Percentiles rank a stretch among this genome's conserved stretches.
Conservation (phyloP, 2,113 vertebrate genomes). For the Pao palembangensis region DNA sequence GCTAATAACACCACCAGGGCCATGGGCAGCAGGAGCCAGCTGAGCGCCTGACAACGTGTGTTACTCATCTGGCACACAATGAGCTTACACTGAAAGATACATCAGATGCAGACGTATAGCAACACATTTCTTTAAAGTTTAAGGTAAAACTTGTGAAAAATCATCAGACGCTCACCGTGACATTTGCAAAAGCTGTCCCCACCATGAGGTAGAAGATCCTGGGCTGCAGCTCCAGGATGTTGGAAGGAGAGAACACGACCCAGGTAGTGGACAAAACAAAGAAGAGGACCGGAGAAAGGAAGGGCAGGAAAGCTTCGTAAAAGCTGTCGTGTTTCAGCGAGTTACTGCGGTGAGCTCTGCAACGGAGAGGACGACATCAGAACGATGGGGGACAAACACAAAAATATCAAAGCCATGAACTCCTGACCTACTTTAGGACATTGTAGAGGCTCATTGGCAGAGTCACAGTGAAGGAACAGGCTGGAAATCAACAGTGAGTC, state of each 20-base stretch:
- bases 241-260: conserved; percentile 81
- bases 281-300: conserved; percentile 88
- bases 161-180: conserved; percentile 80
- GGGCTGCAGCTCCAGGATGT: conserved; percentile 86
- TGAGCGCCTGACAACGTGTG: conserved; percentile 88
- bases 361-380: conserved; percentile 2
- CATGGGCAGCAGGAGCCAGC: conserved; percentile 89
- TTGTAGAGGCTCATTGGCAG: conserved; percentile 96
- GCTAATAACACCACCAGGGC: conserved; percentile 71
- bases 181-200: conserved; percentile 93
- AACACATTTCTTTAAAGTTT: background rate
- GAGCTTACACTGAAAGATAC: conserved; percentile 84
- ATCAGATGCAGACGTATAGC: background rate
- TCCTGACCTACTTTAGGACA: conserved; percentile 83
- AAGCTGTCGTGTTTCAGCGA: conserved; percentile 86
- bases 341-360: conserved; percentile 83
- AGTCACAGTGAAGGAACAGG: conserved; percentile 88
- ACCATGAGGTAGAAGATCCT: conserved; percentile 95
- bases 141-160: background rate
- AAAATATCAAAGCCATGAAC: fast-evolving
- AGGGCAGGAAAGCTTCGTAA: conserved; percentile 89
- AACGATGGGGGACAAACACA: background rate
- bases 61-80: conserved; percentile 99
- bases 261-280: conserved; percentile 86
- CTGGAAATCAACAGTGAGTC: conserved; percentile 63